Base-by-base conservation (phyloP, 2,888 invertebrate genomes). In the Cephonodes hylas region DNA sequence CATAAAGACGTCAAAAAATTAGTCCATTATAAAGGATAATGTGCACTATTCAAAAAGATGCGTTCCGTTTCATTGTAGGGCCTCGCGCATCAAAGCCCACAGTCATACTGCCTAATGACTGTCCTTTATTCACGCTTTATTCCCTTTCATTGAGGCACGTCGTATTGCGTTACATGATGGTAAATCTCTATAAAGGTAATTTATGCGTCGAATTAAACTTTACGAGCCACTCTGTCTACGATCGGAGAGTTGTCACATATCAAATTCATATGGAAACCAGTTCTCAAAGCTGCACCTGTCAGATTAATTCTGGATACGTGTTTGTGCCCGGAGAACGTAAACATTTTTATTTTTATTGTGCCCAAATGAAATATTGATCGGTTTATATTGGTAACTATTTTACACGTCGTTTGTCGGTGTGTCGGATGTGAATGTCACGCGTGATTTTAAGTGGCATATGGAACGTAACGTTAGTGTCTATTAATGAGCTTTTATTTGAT, bases 201-300 rank as follows among this genome's bases (percentile, higher is more conserved):
- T 84, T 88, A 89, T 88, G 81, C 79, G 72, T 82, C 81, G 80
- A 85, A 88, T 88, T 88, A 85, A 87, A 83, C 64, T 86, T 85
- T 85, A 83, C 84, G 83, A 86, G 85, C 79, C 87, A 77, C 83
- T 81, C 80, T 77, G 87, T 87, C 88, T 88, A 77, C 81, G 77
- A 73, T 72, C 72, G 73, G 70, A 66, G 73, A 73, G 78, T 79
- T 83, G 86, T 85, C 86, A 85, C 86, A 85, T 86, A 85, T 86
- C 84, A 85, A 86, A 86, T 83, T 81, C 78, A 76, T 79, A 75
- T 76, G 71, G 73, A 75, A 81, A 84, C 85, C 71, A 61, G 84
- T 86, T 85, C 80, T 75, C 79, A 79, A 76, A 78, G 76, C 68
- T 79, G 81, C 88, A 87, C 84, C 84, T 85, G 89, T 87, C 86